These are phyloP conservation scores for Rhodeus uyekii DNA, from an alignment of 2,797 vertebrate species.

Conservation along the genomic window DNA sequence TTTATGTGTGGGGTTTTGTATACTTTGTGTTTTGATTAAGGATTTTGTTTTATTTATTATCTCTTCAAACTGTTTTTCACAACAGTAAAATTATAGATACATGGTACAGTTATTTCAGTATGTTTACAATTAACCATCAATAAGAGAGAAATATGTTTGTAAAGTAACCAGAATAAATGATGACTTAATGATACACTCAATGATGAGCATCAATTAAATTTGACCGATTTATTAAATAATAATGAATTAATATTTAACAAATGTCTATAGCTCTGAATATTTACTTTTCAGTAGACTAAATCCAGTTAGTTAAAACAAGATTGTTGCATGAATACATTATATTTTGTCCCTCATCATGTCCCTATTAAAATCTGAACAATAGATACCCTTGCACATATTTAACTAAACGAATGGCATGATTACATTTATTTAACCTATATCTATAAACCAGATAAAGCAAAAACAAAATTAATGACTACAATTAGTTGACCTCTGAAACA, in stretches of 20 bases:
- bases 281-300: background rate
- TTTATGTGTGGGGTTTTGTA: background rate
- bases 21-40: background rate
- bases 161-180: background rate
- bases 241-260: conserved; percentile 3
- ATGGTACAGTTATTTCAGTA: no score
- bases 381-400: background rate
- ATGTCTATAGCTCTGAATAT: background rate
- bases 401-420: background rate
- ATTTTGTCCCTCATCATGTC: no score
- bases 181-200: background rate
- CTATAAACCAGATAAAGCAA: background rate
- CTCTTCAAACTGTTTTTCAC: background rate
- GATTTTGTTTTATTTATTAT: background rate
- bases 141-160: background rate
- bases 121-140: background rate
- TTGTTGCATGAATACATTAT: background rate
- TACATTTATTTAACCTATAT: background rate
- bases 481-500: background rate
- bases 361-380: background rate
- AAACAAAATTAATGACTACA: background rate
- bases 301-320: background rate
- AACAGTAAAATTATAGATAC: background rate
- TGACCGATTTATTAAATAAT: background rate
- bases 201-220: background rate